phyloP scores from a whole-genome alignment of 2,113 vertebrate genomes.

The Peromyscus californicus region DNA sequence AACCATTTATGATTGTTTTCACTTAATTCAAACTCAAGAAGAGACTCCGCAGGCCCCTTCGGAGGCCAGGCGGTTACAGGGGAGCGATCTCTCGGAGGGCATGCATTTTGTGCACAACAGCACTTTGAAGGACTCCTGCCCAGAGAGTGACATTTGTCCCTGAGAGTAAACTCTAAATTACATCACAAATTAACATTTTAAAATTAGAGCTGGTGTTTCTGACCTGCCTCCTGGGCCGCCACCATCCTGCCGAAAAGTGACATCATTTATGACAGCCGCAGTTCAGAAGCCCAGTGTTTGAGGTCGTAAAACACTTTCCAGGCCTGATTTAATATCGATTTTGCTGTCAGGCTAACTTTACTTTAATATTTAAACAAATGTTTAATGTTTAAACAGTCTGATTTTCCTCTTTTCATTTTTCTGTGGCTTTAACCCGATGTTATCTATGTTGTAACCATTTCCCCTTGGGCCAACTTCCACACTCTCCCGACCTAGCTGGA shows the following conservation, averaged over 20 bases:
- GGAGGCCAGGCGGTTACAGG: not conserved
- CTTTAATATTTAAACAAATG: conserved; percentile 87
- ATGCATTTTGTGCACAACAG: conserved; percentile 47
- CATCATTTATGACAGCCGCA: conserved; percentile 87
- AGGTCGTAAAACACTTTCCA: conserved; percentile 87
- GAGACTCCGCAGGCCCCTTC: not conserved
- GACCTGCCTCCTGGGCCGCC: conserved; percentile 80
- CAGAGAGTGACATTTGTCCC: conserved; percentile 76
- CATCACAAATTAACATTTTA: conserved; percentile 84
- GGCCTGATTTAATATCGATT: conserved; percentile 89
- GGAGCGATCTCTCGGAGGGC: not conserved
- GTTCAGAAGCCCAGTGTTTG: conserved; percentile 82
- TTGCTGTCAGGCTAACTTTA: conserved; percentile 87
- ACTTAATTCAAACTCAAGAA: not conserved
- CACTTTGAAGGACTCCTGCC: conserved; percentile 61
- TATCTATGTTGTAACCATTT: conserved; percentile 33
- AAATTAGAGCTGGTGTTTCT: conserved; percentile 86
- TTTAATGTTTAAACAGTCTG: conserved; percentile 82
- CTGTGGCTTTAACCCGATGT: conserved; percentile 66
- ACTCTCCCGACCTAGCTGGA: conserved; percentile 33
- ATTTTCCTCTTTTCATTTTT: conserved; percentile 77
- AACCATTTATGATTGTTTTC: not conserved
- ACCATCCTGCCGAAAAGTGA: conserved; percentile 83
- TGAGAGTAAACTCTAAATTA: conserved; percentile 79
- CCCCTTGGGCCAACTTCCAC: not conserved